Percentiles rank a stretch among this genome's conserved stretches.
These are phyloP conservation scores for Branchipolynoe longqiensis DNA, from an alignment of 2,888 invertebrate genomes.

Conservation along the genomic window DNA sequence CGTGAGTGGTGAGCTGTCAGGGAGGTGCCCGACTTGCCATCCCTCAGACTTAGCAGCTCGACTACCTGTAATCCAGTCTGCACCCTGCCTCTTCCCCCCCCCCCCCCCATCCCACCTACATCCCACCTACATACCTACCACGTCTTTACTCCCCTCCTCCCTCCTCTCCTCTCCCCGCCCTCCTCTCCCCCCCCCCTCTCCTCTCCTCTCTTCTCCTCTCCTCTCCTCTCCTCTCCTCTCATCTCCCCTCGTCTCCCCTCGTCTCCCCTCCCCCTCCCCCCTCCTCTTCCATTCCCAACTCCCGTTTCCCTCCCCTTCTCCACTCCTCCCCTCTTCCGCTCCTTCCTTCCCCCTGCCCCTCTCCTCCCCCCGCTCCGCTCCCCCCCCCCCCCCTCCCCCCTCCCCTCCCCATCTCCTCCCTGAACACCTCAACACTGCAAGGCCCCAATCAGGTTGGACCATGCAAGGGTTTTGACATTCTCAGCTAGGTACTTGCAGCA, in stretches of 20 bases:
- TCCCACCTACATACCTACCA: not conserved
- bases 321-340: not conserved
- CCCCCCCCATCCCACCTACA: not conserved
- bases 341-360: too few relatives aligned
- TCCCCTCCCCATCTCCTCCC: not conserved
- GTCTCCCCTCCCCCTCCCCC: not conserved
- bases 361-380: too few relatives aligned
- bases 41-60: too few relatives aligned
- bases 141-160: not conserved
- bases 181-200: not conserved
- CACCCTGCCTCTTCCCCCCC: not conserved
- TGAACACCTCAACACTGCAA: too few relatives aligned
- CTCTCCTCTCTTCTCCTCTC: too few relatives aligned
- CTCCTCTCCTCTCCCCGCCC: not conserved
- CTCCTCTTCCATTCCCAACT: not conserved
- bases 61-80: not conserved
- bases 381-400: too few relatives aligned
- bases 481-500: too few relatives aligned
- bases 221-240: too few relatives aligned
- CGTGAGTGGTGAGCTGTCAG: slow-evolving; percentile 3
- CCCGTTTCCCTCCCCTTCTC: not conserved
- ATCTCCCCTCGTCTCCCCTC: too few relatives aligned
- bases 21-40: too few relatives aligned
- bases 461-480: too few relatives aligned
- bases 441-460: too few relatives aligned